Evolutionary conservation across 2,888 invertebrate genomes (phyloP).

Genomic region (Noctuana brunneofusca): DNA sequence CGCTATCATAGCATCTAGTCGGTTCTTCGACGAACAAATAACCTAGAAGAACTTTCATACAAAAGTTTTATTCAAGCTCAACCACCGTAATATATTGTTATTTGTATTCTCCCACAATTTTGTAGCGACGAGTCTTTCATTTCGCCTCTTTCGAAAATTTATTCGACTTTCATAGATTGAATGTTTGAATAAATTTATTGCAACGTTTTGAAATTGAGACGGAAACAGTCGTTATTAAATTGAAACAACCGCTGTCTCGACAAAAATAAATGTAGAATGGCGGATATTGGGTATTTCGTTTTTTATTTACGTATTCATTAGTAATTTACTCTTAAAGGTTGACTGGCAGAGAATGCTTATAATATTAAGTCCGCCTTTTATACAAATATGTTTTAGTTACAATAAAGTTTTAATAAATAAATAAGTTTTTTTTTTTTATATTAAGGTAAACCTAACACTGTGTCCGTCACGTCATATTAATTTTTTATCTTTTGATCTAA

Average conservation of each 20-base stretch:
- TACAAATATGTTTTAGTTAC: no score
- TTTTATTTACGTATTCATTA: background rate
- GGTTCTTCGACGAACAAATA: conserved; percentile 1
- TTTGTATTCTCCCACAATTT: conserved; percentile 10
- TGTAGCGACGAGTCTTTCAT: background rate
- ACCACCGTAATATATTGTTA: conserved; percentile 9
- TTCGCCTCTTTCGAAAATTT: background rate
- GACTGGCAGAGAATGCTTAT: no score
- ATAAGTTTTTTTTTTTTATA: no score
- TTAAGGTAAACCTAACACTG: background rate
- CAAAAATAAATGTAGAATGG: no score
- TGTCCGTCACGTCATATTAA: background rate
- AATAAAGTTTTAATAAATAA: no score
- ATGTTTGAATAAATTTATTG: conserved; percentile 2
- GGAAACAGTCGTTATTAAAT: background rate
- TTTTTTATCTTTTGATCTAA: conserved; percentile 2
- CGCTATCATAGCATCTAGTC: background rate
- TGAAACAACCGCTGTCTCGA: conserved; percentile 1
- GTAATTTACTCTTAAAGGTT: no score
- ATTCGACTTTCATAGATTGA: background rate
- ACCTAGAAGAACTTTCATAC: conserved; percentile 13
- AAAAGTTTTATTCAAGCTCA: conserved; percentile 11
- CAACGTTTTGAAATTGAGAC: background rate
- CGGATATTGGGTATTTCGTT: no score
- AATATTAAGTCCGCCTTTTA: no score